Evolutionary conservation across 2,888 invertebrate genomes (phyloP).

Genomic region (Anorthoa munda): DNA sequence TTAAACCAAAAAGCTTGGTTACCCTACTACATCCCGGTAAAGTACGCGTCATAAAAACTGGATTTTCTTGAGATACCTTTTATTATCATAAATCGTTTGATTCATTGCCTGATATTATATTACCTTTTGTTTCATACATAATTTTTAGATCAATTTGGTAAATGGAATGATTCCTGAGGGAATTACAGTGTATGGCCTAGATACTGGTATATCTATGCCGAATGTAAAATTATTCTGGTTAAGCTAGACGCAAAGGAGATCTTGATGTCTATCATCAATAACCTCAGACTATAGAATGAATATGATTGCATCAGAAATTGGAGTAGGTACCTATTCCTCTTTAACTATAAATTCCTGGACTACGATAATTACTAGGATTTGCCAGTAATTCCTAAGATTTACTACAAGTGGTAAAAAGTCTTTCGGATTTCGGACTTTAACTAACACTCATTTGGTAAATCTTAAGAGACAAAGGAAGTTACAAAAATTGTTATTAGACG

Average conservation of each 20-base stretch:
- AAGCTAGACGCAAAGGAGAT: background rate
- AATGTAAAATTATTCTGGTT: background rate
- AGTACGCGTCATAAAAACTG: conserved; percentile 59
- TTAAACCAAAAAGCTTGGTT: conserved; percentile 5
- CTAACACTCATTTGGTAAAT: too few species aligned
- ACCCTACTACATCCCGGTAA: conserved; percentile 33
- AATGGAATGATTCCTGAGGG: background rate
- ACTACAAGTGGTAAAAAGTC: too few species aligned
- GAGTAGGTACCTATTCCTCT: too few species aligned
- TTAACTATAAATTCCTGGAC: too few species aligned
- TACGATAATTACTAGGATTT: too few species aligned
- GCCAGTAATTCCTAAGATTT: too few species aligned
- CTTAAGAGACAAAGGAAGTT: too few species aligned
- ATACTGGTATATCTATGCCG: background rate
- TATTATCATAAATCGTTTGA: conserved; percentile 56
- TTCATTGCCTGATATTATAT: conserved; percentile 35
- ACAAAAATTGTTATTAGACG: too few species aligned
- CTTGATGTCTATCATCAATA: background rate
- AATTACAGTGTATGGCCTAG: background rate
- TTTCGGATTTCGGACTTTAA: too few species aligned
- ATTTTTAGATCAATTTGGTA: conserved; percentile 26
- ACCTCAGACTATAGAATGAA: background rate
- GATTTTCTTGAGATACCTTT: conserved; percentile 54
- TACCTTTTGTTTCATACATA: conserved; percentile 24
- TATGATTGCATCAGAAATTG: background rate